Evolutionary conservation across 2,797 vertebrate species (phyloP).

Genomic region (Megalops cyprinoides): DNA sequence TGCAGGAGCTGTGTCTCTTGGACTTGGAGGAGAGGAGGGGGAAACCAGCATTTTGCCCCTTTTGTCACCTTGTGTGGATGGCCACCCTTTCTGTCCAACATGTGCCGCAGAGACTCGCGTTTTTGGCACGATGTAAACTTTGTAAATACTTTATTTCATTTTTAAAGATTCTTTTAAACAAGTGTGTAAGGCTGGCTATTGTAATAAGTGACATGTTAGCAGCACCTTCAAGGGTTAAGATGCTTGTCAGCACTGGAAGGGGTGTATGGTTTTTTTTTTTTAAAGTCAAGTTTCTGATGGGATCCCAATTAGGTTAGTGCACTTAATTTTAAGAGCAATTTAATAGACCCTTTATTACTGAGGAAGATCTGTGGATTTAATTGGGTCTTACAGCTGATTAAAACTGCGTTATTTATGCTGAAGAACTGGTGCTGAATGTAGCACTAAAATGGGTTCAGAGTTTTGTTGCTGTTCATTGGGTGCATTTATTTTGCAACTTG

Average conservation of each 20-base stretch:
- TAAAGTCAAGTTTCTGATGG: background rate
- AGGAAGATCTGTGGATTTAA: background rate
- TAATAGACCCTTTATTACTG: conserved; percentile 2
- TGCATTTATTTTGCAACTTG: background rate
- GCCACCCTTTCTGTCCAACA: conserved; percentile 25
- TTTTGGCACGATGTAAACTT: conserved; percentile 29
- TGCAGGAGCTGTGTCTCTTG: background rate
- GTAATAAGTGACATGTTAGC: background rate
- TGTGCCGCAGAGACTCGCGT: conserved; percentile 21
- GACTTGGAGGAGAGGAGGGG: background rate
- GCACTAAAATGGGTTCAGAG: background rate
- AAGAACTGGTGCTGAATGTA: background rate
- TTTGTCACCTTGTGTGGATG: background rate
- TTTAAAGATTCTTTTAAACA: conserved; percentile 33
- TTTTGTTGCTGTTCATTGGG: background rate
- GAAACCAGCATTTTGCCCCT: background rate
- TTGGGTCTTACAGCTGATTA: background rate
- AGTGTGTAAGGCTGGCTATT: conserved; percentile 27
- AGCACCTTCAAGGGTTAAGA: background rate
- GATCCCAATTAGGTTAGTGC: background rate
- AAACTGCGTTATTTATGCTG: background rate
- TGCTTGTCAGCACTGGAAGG: background rate
- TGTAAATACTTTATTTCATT: conserved; percentile 37
- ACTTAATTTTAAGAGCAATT: background rate
- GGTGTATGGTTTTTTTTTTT: background rate